Base-by-base conservation (phyloP, 2,797 vertebrate species). In the Sciaenops ocellatus region DNA sequence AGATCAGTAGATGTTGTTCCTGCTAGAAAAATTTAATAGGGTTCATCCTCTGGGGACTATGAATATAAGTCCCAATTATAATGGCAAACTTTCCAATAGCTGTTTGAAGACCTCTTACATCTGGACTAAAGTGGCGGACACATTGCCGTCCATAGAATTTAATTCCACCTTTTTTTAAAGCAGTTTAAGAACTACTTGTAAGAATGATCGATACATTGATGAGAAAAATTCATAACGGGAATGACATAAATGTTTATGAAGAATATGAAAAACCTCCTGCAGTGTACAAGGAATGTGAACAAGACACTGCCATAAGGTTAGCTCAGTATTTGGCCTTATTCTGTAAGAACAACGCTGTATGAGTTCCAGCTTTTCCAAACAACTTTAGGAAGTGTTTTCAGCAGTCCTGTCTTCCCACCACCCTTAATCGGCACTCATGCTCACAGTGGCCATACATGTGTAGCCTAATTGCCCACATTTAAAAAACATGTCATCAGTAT, bases 401-500 rank as follows among this genome's bases (percentile, higher is more conserved):
- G 68, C 65, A 22, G 44, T 16, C 71, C n/a, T 28, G 28, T 54
- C 26, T 55, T 81, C 72, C 28, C 62, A 61, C 57, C 69, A 46
- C 3, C 65, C 9, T 56, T 61, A 61, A 70, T 60, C 11, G 0
- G 46, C 46, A 57, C 77, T 72, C 60, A 68, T 44, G 55, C 52
- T 63, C 69, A 59, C 78, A n/a, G 65, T 66, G 69, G 63, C 73
- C 50, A 2, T 62, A 34, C 28, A 78, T 54, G 48, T 78, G 59
- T 44, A 60, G 63, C 56, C 69, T 80, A 80, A 87, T 81, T 88
- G 69, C 70, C 42, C 9, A 30, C 59, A 22, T 85, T 81, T 80
- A 91, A 88, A 80, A 82, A 90, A 50, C 68, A 82, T 70, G 42
- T 84, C 69, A 74, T 82, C 7, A 4, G 17, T 54, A 7, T 51